Base-by-base conservation (phyloP, 2,113 vertebrate species). In the Pongo pygmaeus region DNA sequence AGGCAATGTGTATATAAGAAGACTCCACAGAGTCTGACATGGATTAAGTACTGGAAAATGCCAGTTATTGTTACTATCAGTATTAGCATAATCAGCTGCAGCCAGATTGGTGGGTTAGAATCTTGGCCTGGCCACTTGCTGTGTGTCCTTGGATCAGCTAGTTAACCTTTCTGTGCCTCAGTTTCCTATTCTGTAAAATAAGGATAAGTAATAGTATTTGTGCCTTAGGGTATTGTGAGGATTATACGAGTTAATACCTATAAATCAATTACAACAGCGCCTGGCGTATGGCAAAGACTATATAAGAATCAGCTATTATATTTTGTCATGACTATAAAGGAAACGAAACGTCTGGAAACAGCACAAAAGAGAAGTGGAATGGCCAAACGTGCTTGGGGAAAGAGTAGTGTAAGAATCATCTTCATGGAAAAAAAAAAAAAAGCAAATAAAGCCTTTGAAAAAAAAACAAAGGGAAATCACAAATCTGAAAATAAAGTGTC, bases 271-370 rank as follows among this genome's bases (percentile, higher is more conserved):
- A 87, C 55, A 93, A 70, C 23, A 84, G 22, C 43, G 12, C 48
- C 52, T 43, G 20, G 38, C 61, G n/a, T 48, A 48, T 2, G 64
- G 46, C 46, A 79, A 97, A 87, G 59, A 79, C 52, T 23, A 23
- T 16, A 23, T n/a, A 84, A 84, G 46, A 89, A 70, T 95, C 16
- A 70, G 81, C 25, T 81, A 35, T 25, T n/a, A 8, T 30, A 16
- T 74, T 69, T 61, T 59, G 78, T 25, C 67, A 55, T 46, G 50
- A 77, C 50, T 72, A 52, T 83, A 72, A 93, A 78, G 86, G 50
- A 67, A n/a, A 93, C 18, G 83, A 96, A 89, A 70, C 50, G 84
- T 96, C 40, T 91, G 84, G 84, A 96, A 94, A 48, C 43, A 22
- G 59, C 52, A 74, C 84, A 92, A 55, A 95, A 93, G 57, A 95